These are phyloP conservation scores for Todiramphus chloris DNA, from an alignment of 2,113 vertebrate species.

Conservation along the genomic window DNA sequence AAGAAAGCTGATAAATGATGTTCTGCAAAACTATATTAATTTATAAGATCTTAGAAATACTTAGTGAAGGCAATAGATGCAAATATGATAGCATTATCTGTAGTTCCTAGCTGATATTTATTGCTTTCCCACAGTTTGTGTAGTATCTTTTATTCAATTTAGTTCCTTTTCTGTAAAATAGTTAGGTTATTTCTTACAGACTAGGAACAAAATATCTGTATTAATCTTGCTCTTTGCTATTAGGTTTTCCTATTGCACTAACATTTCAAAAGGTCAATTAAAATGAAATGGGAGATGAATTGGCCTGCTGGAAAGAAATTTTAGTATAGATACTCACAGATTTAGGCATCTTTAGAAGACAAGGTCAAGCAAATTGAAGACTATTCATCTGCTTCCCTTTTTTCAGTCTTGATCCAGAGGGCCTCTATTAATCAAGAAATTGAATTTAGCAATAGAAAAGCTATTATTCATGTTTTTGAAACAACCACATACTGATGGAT, in stretches of 20 bases:
- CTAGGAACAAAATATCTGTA: slow-evolving; percentile 6
- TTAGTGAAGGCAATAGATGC: background rate
- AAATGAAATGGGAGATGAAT: slow-evolving; percentile 41
- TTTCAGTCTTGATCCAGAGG: slow-evolving; percentile 30
- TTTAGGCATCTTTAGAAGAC: slow-evolving; percentile 26
- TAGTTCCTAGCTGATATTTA: slow-evolving; percentile 11
- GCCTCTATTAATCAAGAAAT: slow-evolving; percentile 19
- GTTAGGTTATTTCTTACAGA: slow-evolving; percentile 3
- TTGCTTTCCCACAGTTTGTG: background rate
- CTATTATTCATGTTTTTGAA: background rate
- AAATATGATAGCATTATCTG: background rate
- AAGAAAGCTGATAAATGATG: slow-evolving; percentile 18
- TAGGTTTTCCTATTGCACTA: slow-evolving; percentile 23
- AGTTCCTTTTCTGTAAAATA: slow-evolving; percentile 15
- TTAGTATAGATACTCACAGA: slow-evolving; percentile 18
- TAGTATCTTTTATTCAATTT: background rate
- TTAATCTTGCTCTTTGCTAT: slow-evolving; percentile 26
- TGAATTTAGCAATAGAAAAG: background rate
- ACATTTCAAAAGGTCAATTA: slow-evolving; percentile 55
- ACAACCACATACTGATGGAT: background rate
- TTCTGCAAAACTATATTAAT: background rate
- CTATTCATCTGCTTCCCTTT: slow-evolving; percentile 27
- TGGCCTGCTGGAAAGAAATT: slow-evolving; percentile 17
- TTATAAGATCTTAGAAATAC: background rate
- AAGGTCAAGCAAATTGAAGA: slow-evolving; percentile 41